A percentile compares a stretch with the other conserved stretches of the same genome.
Conservation (phyloP, 2,888 invertebrate species). For the Sisyra terminalis region DNA sequence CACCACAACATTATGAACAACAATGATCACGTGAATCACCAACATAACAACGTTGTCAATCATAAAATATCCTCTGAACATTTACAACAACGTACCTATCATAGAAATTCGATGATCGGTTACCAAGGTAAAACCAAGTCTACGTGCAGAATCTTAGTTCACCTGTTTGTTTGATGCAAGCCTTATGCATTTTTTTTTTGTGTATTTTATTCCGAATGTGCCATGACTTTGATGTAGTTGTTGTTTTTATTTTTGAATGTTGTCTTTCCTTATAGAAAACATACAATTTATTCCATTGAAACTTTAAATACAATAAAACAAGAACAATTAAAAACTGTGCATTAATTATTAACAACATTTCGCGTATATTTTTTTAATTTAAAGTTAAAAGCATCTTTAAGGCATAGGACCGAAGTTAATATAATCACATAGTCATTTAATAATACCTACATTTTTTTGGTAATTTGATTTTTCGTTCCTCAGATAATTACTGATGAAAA, state of each 20-base stretch:
- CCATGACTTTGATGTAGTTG: not conserved
- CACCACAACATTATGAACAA: constrained; percentile 40
- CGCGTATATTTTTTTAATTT: too few species aligned
- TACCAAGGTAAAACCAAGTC: constrained; percentile 32
- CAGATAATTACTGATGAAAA: too few species aligned
- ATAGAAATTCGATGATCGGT: constrained; percentile 38
- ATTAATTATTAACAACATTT: too few species aligned
- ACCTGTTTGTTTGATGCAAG: not conserved
- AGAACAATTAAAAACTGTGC: not conserved
- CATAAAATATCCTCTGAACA: constrained; percentile 30
- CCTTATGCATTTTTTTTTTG: constrained; percentile 1
- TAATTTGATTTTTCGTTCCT: too few species aligned
- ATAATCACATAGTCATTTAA: too few species aligned
- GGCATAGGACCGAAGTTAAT: too few species aligned
- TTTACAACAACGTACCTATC: constrained; percentile 31
- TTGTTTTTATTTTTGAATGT: not conserved
- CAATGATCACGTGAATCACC: constrained; percentile 40
- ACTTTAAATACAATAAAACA: not conserved
- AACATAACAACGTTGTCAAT: constrained; percentile 34
- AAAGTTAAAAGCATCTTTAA: too few species aligned
- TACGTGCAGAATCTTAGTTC: constrained; percentile 4
- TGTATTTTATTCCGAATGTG: not conserved
- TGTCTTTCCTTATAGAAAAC: not conserved
- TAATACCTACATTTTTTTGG: too few species aligned
- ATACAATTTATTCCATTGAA: too few species aligned